Conservation (phyloP, 2,888 invertebrate species). For the Callyntrura sp. region DNA sequence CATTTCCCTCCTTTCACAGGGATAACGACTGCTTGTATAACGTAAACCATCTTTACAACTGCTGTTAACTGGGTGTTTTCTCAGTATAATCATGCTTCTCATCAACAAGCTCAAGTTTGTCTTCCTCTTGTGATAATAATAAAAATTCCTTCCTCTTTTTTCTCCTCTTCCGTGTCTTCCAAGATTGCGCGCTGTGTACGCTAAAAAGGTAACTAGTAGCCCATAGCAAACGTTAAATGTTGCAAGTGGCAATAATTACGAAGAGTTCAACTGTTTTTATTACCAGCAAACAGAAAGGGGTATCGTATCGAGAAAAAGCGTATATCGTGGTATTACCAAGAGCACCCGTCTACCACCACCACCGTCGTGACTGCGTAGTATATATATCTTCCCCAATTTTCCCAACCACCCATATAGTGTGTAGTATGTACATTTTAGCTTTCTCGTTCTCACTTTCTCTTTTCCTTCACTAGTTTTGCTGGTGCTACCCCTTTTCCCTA, state of each 20-base stretch:
- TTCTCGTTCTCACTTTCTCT: too few relatives aligned
- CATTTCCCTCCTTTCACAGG: constrained; percentile 39
- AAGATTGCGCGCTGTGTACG: neutral
- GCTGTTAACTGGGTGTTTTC: constrained; percentile 7
- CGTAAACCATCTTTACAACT: constrained; percentile 56
- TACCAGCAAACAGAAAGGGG: constrained; percentile 15
- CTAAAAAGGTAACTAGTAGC: too few relatives aligned
- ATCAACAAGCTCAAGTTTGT: constrained; percentile 34
- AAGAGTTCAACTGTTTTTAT: constrained; percentile 66
- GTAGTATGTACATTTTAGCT: too few relatives aligned
- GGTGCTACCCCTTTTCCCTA: constrained; percentile 8
- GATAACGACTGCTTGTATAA: constrained; percentile 71
- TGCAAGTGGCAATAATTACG: constrained; percentile 58
- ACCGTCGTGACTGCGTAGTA: neutral
- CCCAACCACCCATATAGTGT: constrained; percentile 27
- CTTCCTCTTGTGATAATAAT: constrained; percentile 47
- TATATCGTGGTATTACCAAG: constrained; percentile 1
- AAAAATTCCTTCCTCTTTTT: constrained; percentile 41
- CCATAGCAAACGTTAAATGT: constrained; percentile 9
- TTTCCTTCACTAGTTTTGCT: neutral
- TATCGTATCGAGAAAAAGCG: neutral
- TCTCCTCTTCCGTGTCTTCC: neutral
- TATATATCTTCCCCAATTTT: constrained; percentile 1
- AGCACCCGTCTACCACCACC: constrained; percentile 3
- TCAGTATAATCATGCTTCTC: constrained; percentile 30